These are phyloP conservation scores for Steinernema carpocapsae DNA, from an alignment of 2,888 invertebrate genomes.

Conservation along the genomic window DNA sequence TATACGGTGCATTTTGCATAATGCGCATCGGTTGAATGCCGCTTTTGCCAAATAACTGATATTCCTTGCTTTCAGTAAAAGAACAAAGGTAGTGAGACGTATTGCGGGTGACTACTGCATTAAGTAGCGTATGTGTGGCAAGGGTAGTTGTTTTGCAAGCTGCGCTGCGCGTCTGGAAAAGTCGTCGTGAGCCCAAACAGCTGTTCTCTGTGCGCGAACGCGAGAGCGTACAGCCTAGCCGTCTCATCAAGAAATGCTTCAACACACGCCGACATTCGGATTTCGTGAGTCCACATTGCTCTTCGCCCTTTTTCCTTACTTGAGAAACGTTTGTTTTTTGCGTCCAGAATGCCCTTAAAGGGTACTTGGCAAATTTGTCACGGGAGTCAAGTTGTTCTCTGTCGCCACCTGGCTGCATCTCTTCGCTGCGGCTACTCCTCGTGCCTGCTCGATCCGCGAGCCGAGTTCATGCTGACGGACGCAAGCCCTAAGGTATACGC, in stretches of 20 bases:
- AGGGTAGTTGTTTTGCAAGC: conserved; percentile 32
- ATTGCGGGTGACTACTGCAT: conserved; percentile 22
- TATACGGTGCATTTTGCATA: not conserved
- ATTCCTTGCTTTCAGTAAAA: conserved; percentile 33
- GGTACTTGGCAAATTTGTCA: not conserved
- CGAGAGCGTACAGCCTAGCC: conserved; percentile 31
- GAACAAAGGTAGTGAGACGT: conserved; percentile 32
- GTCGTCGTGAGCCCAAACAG: conserved; percentile 32
- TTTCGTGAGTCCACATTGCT: conserved; percentile 9
- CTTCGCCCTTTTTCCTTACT: conserved; percentile 1
- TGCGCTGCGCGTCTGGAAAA: conserved; percentile 35
- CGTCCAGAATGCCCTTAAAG: not conserved
- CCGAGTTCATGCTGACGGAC: not conserved
- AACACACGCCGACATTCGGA: conserved; percentile 22
- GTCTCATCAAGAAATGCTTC: conserved; percentile 28
- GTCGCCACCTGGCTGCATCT: conserved; percentile 5
- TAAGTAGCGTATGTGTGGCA: conserved; percentile 27
- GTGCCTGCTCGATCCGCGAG: not conserved
- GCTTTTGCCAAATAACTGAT: not conserved
- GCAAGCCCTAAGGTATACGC: conserved; percentile 22
- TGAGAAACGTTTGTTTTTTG: not conserved
- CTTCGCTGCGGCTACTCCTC: conserved; percentile 22
- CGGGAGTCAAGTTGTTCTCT: conserved; percentile 20
- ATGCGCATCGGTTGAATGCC: conserved; percentile 14
- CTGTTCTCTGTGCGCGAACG: conserved; percentile 34